These are phyloP conservation scores for Cerceris ruficornis DNA, from an alignment of 2,888 invertebrate genomes.

Conservation along the genomic window DNA sequence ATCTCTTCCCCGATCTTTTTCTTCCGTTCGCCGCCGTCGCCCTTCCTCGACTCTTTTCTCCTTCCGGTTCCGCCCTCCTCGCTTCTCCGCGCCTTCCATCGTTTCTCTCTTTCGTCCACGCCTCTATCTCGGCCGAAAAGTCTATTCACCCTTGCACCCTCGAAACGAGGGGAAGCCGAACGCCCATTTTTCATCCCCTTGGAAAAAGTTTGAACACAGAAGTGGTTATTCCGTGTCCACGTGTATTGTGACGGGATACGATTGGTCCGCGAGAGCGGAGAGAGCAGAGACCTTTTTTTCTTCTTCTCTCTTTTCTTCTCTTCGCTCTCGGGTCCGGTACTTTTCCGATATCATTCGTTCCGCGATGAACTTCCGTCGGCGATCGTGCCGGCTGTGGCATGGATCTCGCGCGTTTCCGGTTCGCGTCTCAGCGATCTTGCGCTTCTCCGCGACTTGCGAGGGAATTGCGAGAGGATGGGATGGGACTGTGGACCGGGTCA, in stretches of 20 bases:
- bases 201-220: slow-evolving; percentile 77
- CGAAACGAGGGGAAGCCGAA: slow-evolving; percentile 8
- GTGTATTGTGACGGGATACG: slow-evolving; percentile 58
- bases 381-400: slow-evolving; percentile 3
- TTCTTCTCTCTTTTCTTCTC: slow-evolving; percentile 37
- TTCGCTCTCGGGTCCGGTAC: slow-evolving; percentile 3
- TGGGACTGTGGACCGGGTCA: slow-evolving; percentile 77
- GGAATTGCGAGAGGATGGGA: slow-evolving; percentile 52
- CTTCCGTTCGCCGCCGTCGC: slow-evolving; percentile 11
- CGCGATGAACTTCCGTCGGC: not conserved
- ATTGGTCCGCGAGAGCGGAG: slow-evolving; percentile 38
- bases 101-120: not conserved
- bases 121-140: slow-evolving; percentile 14
- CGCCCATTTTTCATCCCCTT: slow-evolving; percentile 28
- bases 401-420: slow-evolving; percentile 2
- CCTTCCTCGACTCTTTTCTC: slow-evolving; percentile 11
- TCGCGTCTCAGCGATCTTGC: slow-evolving; percentile 4
- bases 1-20: slow-evolving; percentile 48
- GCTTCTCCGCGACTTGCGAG: slow-evolving; percentile 38
- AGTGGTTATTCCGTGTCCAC: slow-evolving; percentile 78
- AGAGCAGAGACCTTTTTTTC: slow-evolving; percentile 21
- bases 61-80: slow-evolving; percentile 6
- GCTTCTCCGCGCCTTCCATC: slow-evolving; percentile 1
- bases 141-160: not conserved
- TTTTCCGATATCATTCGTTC: not conserved